Conservation (phyloP, 2,888 invertebrate species). For the Agrenia bidenticulata region DNA sequence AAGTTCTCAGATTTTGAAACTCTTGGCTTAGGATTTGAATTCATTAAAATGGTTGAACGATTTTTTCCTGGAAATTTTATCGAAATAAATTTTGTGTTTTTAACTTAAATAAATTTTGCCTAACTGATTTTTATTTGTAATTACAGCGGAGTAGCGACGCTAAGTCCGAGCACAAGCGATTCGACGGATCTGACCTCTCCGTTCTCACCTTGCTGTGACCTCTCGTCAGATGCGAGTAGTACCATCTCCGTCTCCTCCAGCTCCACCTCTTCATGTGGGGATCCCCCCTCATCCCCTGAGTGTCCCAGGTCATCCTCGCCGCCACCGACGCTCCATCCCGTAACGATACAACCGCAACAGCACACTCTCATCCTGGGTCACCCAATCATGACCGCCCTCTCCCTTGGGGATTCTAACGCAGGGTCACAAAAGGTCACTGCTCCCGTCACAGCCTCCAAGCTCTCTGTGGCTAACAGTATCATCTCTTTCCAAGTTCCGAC, state of each 20-base stretch:
- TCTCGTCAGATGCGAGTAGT: slow-evolving; percentile 36
- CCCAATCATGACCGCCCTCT: slow-evolving; percentile 11
- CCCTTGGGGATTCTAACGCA: not conserved
- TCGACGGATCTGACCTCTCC: slow-evolving; percentile 47
- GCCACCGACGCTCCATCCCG: not conserved
- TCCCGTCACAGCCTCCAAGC: not conserved
- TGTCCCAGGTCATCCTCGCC: slow-evolving; percentile 11
- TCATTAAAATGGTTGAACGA: no score
- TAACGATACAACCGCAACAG: not conserved
- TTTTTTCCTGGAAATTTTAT: no score
- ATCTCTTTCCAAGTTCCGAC: slow-evolving; percentile 12
- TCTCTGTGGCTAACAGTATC: not conserved
- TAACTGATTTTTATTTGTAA: slow-evolving; percentile 16
- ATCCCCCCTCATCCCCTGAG: not conserved
- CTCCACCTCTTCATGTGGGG: not conserved
- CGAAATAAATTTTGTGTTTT: no score
- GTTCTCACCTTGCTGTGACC: slow-evolving; percentile 46
- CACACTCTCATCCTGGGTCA: slow-evolving; percentile 5
- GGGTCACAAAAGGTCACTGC: not conserved
- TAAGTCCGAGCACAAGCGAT: slow-evolving; percentile 48
- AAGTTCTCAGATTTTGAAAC: no score
- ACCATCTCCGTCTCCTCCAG: not conserved
- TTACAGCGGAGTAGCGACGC: slow-evolving; percentile 47
- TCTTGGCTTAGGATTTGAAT: no score
- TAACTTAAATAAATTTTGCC: no score